Percentiles rank a stretch among this genome's conserved stretches.
These are phyloP conservation scores for Poecilia latipinna DNA, from an alignment of 2,113 vertebrate species.

Conservation along the genomic window DNA sequence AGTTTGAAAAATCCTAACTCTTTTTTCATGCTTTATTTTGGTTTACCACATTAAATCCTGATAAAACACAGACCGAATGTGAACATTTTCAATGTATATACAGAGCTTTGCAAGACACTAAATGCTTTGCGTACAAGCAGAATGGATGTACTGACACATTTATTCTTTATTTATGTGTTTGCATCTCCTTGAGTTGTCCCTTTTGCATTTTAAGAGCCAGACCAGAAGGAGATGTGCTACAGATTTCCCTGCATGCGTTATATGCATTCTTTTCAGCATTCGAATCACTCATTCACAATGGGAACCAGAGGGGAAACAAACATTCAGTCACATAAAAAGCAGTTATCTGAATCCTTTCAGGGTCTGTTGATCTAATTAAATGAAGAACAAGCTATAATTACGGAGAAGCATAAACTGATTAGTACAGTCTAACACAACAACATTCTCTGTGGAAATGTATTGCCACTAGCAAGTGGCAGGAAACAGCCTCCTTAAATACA, in stretches of 20 bases:
- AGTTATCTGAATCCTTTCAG: neutral
- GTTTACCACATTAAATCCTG: neutral
- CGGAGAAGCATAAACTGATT: neutral
- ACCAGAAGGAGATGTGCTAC: neutral
- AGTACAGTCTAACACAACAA: neutral
- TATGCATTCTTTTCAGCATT: too few relatives aligned
- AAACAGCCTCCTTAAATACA: neutral
- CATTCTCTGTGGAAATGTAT: constrained; percentile 1
- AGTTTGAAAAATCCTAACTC: too few relatives aligned
- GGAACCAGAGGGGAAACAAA: neutral
- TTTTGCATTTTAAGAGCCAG: neutral
- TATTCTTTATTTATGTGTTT: neutral
- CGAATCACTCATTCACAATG: neutral
- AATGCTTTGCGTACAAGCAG: too few relatives aligned
- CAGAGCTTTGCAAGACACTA: neutral
- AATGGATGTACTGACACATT: neutral
- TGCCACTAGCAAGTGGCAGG: neutral
- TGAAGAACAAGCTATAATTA: neutral
- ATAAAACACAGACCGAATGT: neutral
- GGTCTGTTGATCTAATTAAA: constrained; percentile 4
- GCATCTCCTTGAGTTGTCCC: neutral
- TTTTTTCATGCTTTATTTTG: too few relatives aligned
- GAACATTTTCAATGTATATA: neutral
- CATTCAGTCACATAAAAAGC: constrained; percentile 1
- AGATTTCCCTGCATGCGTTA: too few relatives aligned